Evolutionary conservation across 2,113 vertebrate species (phyloP).

Genomic region (Patagioenas fasciata): DNA sequence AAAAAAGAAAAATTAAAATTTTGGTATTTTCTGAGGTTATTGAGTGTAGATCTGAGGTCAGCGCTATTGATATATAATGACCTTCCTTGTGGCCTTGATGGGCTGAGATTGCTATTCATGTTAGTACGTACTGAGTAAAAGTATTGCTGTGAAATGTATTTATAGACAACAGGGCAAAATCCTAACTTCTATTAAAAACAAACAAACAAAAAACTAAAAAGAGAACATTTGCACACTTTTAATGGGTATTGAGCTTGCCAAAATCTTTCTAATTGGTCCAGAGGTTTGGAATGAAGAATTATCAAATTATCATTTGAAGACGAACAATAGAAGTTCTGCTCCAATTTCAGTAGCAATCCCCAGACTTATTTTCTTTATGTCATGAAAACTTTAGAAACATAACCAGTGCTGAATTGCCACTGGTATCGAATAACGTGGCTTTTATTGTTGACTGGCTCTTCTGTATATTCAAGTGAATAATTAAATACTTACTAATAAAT

Average conservation of each 20-base stretch:
- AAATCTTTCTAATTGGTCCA: conserved; percentile 32
- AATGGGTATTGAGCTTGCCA: conserved; percentile 39
- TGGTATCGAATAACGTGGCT: conserved; percentile 39
- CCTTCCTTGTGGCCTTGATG: conserved; percentile 10
- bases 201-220: background rate
- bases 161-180: conserved; percentile 3
- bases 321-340: background rate
- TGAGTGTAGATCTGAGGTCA: background rate
- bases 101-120: background rate
- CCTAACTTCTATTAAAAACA: conserved; percentile 20
- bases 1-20: background rate
- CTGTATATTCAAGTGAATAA: conserved; percentile 37
- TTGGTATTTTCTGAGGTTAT: background rate
- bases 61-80: conserved; percentile 21
- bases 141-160: background rate
- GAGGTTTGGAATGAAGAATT: conserved; percentile 43
- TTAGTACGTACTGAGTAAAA: conserved; percentile 7
- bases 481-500: conserved; percentile 67
- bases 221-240: conserved; percentile 15
- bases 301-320: conserved; percentile 43
- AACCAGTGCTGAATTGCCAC: conserved; percentile 56
- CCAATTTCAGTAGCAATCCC: conserved; percentile 51
- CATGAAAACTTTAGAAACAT: conserved; percentile 62
- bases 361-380: conserved; percentile 51
- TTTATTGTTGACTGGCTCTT: conserved; percentile 58